Evolutionary conservation across 2,888 invertebrate genomes (phyloP).

Genomic region (Drosophila subsilvestris): DNA sequence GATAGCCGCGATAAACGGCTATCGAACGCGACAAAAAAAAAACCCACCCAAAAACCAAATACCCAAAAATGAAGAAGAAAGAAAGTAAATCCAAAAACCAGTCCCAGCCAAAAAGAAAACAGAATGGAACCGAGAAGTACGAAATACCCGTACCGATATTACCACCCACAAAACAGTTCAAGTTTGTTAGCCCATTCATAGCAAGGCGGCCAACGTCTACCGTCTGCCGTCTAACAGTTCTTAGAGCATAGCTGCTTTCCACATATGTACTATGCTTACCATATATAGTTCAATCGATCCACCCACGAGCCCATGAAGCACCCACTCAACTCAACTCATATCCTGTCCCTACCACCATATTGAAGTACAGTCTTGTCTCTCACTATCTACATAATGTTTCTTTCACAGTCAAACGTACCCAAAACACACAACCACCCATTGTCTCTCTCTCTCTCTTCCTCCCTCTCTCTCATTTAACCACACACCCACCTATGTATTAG

Average conservation of each 20-base stretch:
- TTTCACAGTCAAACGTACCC: background rate
- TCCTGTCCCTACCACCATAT: background rate
- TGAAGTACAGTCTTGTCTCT: background rate
- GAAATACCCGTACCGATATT: background rate
- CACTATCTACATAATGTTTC: background rate
- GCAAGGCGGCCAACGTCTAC: constrained; percentile 23
- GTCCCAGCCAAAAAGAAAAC: constrained; percentile 5
- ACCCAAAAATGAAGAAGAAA: constrained; percentile 12
- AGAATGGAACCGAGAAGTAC: constrained; percentile 26
- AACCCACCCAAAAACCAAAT: background rate
- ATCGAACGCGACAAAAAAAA: constrained; percentile 25
- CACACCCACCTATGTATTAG: constrained; percentile 35
- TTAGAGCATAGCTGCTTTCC: constrained; percentile 46
- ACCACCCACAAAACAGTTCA: constrained; percentile 30
- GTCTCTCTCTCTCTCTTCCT: constrained; percentile 7
- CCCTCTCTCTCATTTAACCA: constrained; percentile 19
- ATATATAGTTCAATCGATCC: constrained; percentile 6
- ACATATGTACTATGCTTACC: constrained; percentile 12
- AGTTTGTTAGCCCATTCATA: constrained; percentile 38
- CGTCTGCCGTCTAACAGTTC: constrained; percentile 40
- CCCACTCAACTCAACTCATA: background rate
- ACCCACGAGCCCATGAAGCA: constrained; percentile 2
- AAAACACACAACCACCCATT: constrained; percentile 8
- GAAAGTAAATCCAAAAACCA: constrained; percentile 1
- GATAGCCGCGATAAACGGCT: constrained; percentile 21